Evolutionary conservation across 2,113 vertebrate species (phyloP).

Genomic region (Suncus etruscus): DNA sequence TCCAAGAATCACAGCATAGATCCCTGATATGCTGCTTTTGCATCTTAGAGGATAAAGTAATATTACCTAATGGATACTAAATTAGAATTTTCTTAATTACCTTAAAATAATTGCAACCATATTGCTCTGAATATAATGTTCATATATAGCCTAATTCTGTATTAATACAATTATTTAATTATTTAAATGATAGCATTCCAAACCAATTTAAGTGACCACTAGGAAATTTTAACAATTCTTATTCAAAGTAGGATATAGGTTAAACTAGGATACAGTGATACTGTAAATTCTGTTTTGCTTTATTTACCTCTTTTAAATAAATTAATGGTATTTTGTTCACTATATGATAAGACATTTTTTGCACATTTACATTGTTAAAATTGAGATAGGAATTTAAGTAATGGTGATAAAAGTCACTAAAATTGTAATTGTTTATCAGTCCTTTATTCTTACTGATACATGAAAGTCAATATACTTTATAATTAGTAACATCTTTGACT

Average conservation of each 20-base stretch:
- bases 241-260: neutral
- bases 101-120: neutral
- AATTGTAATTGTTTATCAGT: neutral
- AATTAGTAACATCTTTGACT: neutral
- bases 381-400: neutral
- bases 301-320: slow-evolving; percentile 5
- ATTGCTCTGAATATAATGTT: neutral
- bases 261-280: neutral
- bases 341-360: neutral
- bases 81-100: slow-evolving; percentile 47
- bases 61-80: slow-evolving; percentile 3
- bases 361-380: neutral
- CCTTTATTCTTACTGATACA: neutral
- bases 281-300: neutral
- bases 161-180: neutral
- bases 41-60: neutral
- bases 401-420: neutral
- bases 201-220: neutral
- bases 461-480: neutral
- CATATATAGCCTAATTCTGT: neutral
- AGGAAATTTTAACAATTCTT: slow-evolving; percentile 12
- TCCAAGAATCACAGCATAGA: neutral
- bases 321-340: neutral
- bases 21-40: neutral
- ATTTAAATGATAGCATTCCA: slow-evolving; percentile 47